A percentile compares a stretch with the other conserved stretches of the same genome.
phyloP scores from a whole-genome alignment of 2,888 invertebrate genomes.

The Dugesia japonica region DNA sequence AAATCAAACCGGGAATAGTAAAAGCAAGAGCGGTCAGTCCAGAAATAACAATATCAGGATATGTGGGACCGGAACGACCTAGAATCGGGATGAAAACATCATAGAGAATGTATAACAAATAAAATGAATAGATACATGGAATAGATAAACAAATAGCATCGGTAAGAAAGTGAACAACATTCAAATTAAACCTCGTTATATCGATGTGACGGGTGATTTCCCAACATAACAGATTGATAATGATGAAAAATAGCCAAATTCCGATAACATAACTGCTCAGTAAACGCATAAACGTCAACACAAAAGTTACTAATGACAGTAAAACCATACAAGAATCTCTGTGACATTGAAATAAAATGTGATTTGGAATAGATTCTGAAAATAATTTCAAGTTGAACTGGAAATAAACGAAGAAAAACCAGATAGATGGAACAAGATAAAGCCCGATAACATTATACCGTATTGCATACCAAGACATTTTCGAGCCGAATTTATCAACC shows the following conservation, averaged over 20 bases:
- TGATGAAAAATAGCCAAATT: neutral
- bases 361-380: neutral
- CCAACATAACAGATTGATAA: neutral
- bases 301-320: neutral
- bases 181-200: neutral
- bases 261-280: neutral
- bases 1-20: neutral
- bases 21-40: neutral
- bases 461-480: slow-evolving; percentile 31
- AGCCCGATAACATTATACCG: slow-evolving; percentile 21
- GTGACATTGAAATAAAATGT: neutral
- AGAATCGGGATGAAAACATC: slow-evolving; percentile 22
- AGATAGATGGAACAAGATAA: slow-evolving; percentile 24
- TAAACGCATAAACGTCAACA: neutral
- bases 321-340: neutral
- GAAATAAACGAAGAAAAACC: slow-evolving; percentile 22
- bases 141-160: neutral
- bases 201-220: neutral
- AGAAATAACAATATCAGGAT: slow-evolving; percentile 20
- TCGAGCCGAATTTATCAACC: neutral
- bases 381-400: neutral
- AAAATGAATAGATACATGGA: neutral
- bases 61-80: slow-evolving; percentile 5
- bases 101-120: neutral
- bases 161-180: neutral